Conservation (phyloP, 2,797 vertebrate species). For the Galagoides demidoff region DNA sequence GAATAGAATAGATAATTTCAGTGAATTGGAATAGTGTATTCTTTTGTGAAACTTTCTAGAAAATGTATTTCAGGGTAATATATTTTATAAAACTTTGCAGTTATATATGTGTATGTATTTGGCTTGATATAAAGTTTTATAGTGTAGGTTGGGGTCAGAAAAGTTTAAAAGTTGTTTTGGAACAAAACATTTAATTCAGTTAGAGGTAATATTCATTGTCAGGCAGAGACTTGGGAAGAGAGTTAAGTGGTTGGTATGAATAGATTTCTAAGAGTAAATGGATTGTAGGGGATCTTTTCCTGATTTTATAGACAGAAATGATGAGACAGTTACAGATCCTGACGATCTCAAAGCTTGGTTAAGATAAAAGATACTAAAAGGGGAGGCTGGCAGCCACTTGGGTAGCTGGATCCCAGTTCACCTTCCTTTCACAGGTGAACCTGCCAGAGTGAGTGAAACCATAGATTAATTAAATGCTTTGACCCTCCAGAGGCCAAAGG, state of each 20-base stretch:
- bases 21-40: not conserved
- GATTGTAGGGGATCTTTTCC: not conserved
- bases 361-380: not conserved
- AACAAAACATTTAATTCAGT: not conserved
- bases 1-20: not conserved
- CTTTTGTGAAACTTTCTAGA: not conserved
- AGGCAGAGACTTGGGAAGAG: not conserved
- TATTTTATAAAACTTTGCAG: not conserved
- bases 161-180: not conserved
- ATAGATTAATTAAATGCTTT: not conserved
- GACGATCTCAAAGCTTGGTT: not conserved
- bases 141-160: not conserved
- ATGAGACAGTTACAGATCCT: not conserved
- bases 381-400: not conserved
- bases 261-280: not conserved
- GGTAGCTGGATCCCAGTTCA: not conserved
- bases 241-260: not conserved
- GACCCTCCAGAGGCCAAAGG: not conserved
- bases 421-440: not conserved
- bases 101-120: not conserved
- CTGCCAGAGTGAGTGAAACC: not conserved
- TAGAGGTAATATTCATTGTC: not conserved
- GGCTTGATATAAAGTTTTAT: not conserved
- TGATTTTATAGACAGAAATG: not conserved
- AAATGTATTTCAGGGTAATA: conserved; percentile 7